These are phyloP conservation scores for Orthonychiurus folsomi DNA, from an alignment of 2,888 invertebrate species.

Conservation along the genomic window DNA sequence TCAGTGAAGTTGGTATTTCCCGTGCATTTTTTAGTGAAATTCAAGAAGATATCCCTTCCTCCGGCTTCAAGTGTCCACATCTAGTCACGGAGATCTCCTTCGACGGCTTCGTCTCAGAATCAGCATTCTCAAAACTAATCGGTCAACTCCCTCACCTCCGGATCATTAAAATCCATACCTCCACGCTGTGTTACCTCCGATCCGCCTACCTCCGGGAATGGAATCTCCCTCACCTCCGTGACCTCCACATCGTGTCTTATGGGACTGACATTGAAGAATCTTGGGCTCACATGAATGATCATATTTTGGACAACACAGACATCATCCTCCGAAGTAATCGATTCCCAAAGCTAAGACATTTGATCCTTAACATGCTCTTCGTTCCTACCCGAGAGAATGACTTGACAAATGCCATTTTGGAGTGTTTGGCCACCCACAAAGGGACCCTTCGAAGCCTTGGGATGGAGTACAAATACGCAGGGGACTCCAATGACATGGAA, in stretches of 20 bases:
- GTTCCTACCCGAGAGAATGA: background rate
- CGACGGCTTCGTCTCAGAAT: background rate
- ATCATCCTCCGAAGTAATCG: background rate
- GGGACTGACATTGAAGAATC: background rate
- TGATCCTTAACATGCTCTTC: background rate
- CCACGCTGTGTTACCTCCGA: background rate
- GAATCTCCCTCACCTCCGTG: conserved; percentile 3
- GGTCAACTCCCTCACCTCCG: background rate
- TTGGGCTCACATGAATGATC: conserved; percentile 4
- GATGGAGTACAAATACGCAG: conserved; percentile 2
- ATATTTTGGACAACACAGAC: background rate
- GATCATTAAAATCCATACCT: background rate
- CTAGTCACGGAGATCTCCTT: conserved; percentile 1
- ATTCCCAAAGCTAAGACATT: background rate
- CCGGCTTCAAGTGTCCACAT: conserved; percentile 2
- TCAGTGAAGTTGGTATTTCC: conserved; percentile 2
- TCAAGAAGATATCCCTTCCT: background rate
- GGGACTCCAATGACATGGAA: background rate
- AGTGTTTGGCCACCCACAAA: background rate
- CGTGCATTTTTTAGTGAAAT: conserved; percentile 1
- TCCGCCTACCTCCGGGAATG: background rate
- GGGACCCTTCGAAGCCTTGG: background rate
- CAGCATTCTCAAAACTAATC: background rate
- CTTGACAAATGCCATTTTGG: background rate
- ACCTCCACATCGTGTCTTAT: background rate